phyloP scores from a whole-genome alignment of 2,797 vertebrate genomes.

The Thunnus albacares region DNA sequence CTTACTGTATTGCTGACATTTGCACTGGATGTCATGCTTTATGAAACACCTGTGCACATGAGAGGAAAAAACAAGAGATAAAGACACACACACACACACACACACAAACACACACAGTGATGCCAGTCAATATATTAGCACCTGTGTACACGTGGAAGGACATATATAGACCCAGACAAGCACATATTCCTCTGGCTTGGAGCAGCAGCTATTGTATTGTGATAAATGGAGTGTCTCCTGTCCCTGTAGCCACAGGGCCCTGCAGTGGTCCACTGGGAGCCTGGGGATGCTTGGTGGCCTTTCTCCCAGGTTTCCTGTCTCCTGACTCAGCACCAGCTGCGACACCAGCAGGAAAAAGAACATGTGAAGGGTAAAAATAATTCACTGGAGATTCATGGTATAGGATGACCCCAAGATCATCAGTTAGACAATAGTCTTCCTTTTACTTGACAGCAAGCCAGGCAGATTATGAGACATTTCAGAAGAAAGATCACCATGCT shows the following conservation, averaged over 20 bases:
- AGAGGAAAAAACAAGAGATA: background rate
- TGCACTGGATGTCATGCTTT: background rate
- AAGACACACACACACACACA: background rate
- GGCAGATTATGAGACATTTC: slow-evolving; percentile 21
- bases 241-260: slow-evolving; percentile 67
- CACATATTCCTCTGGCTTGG: slow-evolving; percentile 53
- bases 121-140: slow-evolving; percentile 24
- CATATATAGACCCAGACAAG: slow-evolving; percentile 50
- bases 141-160: slow-evolving; percentile 34
- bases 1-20: background rate
- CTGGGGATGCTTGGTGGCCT: slow-evolving; percentile 78
- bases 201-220: slow-evolving; percentile 78
- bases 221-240: slow-evolving; percentile 82
- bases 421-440: slow-evolving; percentile 67
- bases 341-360: slow-evolving; percentile 75
- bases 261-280: slow-evolving; percentile 69
- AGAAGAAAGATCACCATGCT: slow-evolving; percentile 29
- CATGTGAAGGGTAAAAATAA: slow-evolving; percentile 74
- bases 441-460: slow-evolving; percentile 56
- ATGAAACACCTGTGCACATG: background rate
- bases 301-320: slow-evolving; percentile 80
- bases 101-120: slow-evolving; percentile 20
- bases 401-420: slow-evolving; percentile 61
- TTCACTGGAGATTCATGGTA: slow-evolving; percentile 68
- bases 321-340: slow-evolving; percentile 87